Evolutionary conservation across 64 coral and sea anemone species (phyloP).

Genomic region (Pocillopora verrucosa): DNA sequence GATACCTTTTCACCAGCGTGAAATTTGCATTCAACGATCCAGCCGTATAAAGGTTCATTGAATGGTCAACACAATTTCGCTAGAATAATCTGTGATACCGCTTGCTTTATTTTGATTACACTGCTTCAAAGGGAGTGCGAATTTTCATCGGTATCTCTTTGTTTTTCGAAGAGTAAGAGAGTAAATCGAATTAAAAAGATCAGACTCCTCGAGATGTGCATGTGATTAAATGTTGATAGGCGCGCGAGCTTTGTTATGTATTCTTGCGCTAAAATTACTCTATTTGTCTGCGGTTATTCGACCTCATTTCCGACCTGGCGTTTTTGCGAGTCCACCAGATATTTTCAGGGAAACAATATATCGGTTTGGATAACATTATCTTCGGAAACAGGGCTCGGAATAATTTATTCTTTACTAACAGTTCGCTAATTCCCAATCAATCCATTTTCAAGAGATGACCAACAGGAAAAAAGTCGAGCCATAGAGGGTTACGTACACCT

Average conservation of each 20-base stretch:
- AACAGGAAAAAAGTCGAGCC: no score
- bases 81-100: background rate
- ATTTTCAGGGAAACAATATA: background rate
- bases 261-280: background rate
- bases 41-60: background rate
- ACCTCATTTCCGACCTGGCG: background rate
- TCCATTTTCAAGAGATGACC: no score
- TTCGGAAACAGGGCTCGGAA: no score
- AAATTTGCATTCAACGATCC: background rate
- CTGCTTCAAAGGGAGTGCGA: background rate
- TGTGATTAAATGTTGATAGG: background rate
- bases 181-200: no score
- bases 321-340: background rate
- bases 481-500: no score
- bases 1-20: background rate
- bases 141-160: background rate
- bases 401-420: no score
- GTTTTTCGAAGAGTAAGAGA: background rate
- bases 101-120: background rate
- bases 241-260: background rate
- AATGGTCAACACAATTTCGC: no score
- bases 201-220: background rate
- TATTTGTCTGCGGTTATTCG: background rate
- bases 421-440: no score
- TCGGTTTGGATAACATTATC: no score